Evolutionary conservation across 2,888 invertebrate genomes (phyloP).

Genomic region (Apotomis turbidana): DNA sequence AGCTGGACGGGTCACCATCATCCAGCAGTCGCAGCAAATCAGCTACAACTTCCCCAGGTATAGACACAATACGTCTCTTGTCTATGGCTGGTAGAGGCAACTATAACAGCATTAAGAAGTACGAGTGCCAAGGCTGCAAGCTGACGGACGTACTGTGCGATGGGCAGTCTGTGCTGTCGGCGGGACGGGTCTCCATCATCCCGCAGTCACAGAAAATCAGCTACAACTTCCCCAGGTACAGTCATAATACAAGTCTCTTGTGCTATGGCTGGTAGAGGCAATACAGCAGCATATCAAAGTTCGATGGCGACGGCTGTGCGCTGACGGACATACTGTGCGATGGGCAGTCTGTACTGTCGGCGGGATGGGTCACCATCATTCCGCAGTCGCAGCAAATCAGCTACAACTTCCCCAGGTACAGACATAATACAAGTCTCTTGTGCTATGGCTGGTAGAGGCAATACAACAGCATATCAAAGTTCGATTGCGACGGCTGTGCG

Average conservation of each 20-base stretch:
- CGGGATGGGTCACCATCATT: slow-evolving; percentile 56
- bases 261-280: slow-evolving; percentile 44
- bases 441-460: slow-evolving; percentile 44
- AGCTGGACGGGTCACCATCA: slow-evolving; percentile 54
- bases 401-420: slow-evolving; percentile 65
- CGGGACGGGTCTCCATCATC: slow-evolving; percentile 56
- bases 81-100: slow-evolving; percentile 46
- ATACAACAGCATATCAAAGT: slow-evolving; percentile 55
- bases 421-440: no score
- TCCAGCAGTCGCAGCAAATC: slow-evolving; percentile 54
- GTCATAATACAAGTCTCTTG: no score
- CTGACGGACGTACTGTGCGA: slow-evolving; percentile 62
- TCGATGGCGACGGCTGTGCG: slow-evolving; percentile 55
- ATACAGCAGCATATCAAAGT: slow-evolving; percentile 55
- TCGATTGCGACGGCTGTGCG: slow-evolving; percentile 55
- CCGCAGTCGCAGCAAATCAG: slow-evolving; percentile 55
- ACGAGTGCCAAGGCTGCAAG: slow-evolving; percentile 55
- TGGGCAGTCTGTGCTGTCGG: slow-evolving; percentile 56
- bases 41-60: slow-evolving; percentile 65
- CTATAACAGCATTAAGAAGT: slow-evolving; percentile 51
- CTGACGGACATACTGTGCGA: slow-evolving; percentile 62
- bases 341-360: slow-evolving; percentile 56
- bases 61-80: background rate
- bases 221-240: slow-evolving; percentile 52
- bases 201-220: slow-evolving; percentile 22